phyloP scores from a whole-genome alignment of 1,140 invertebrate genomes.

The Augochlora pura region DNA sequence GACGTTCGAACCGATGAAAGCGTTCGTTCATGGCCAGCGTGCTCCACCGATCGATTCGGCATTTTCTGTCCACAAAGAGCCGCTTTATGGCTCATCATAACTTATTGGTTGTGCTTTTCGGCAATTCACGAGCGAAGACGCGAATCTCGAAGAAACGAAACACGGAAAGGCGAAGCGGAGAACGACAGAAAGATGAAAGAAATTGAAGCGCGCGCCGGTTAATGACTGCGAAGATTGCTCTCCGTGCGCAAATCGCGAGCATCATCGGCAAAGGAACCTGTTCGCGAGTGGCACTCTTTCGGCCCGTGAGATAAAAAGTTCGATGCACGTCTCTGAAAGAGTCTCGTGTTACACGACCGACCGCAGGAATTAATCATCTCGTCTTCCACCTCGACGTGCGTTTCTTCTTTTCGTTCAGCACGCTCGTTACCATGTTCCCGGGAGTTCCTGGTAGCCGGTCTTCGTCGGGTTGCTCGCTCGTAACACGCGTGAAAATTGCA shows the following conservation, averaged over 20 bases:
- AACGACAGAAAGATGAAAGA: too few species aligned
- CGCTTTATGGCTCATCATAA: neutral
- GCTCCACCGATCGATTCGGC: slow-evolving; percentile 20
- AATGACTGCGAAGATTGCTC: neutral
- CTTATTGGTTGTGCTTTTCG: too few species aligned
- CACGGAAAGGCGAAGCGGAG: too few species aligned
- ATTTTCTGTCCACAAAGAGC: neutral
- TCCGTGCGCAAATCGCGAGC: neutral
- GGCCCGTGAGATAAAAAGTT: slow-evolving; percentile 22
- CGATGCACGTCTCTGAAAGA: slow-evolving; percentile 1
- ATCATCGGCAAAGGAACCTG: slow-evolving; percentile 11
- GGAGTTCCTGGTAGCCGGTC: neutral
- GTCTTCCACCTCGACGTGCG: slow-evolving; percentile 28
- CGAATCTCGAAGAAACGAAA: too few species aligned
- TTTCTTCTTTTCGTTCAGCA: slow-evolving; percentile 27
- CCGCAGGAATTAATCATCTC: slow-evolving; percentile 60
- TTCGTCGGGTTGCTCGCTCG: neutral
- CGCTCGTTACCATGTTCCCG: slow-evolving; percentile 27
- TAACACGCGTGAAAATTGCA: slow-evolving; percentile 9
- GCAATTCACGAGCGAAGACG: too few species aligned
- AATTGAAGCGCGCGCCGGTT: too few species aligned
- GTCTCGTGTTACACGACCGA: slow-evolving; percentile 44
- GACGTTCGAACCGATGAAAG: slow-evolving; percentile 32
- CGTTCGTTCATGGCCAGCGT: slow-evolving; percentile 7
- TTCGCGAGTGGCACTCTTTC: slow-evolving; percentile 25